Conservation (phyloP, 1,140 invertebrate species). For the Cherax destructor region DNA sequence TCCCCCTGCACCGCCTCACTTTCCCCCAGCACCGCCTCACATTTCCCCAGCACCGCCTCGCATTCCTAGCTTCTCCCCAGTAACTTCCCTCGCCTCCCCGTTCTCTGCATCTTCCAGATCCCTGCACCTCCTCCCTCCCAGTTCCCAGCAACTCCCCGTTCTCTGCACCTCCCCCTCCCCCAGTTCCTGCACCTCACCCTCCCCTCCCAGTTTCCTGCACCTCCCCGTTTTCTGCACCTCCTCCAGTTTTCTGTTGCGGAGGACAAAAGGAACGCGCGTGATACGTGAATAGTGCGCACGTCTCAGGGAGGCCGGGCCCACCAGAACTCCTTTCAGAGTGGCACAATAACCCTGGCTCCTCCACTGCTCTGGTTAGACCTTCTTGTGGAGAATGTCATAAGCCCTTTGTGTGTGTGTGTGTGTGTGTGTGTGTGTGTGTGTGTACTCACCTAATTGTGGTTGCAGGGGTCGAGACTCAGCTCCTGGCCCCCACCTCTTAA, state of each 20-base stretch:
- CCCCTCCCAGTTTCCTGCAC: not conserved
- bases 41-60: no score
- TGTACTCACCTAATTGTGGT: not conserved
- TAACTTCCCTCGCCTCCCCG: not conserved
- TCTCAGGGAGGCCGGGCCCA: not conserved
- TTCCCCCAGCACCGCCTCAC: no score
- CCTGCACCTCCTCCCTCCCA: no score
- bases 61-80: no score
- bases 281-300: not conserved
- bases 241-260: not conserved
- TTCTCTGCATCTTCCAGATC: not conserved
- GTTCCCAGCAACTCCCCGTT: not conserved
- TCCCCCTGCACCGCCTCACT: no score
- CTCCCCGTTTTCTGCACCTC: no score
- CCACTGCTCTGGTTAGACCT: not conserved
- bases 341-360: not conserved
- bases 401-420: conserved; percentile 12
- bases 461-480: no score
- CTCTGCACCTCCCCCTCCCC: not conserved
- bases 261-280: conserved; percentile 21
- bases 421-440: conserved; percentile 13
- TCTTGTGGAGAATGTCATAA: not conserved
- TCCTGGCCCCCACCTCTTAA: no score
- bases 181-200: not conserved
- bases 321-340: not conserved